Conservation (phyloP, 2,888 invertebrate species). For the Nomada ruficornis region DNA sequence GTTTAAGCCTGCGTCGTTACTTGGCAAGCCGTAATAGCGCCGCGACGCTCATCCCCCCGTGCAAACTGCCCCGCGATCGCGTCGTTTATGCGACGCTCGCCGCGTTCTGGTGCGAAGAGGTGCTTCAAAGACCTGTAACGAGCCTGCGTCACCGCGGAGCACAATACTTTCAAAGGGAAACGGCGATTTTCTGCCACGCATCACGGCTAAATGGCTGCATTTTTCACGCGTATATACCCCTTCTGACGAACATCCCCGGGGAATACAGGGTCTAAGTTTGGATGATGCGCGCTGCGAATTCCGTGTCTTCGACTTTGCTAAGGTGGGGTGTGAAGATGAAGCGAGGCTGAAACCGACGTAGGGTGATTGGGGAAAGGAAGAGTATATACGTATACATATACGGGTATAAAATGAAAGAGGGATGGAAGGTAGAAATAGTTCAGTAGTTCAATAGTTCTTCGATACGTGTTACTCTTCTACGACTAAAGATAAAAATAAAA, state of each 20-base stretch:
- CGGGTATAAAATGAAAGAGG: no score
- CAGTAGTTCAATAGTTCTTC: no score
- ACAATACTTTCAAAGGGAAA: conserved; percentile 43
- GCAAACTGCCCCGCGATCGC: conserved; percentile 74
- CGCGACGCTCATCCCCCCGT: conserved; percentile 76
- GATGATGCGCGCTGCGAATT: not conserved
- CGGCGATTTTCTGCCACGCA: conserved; percentile 17
- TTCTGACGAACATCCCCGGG: not conserved
- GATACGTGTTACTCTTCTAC: no score
- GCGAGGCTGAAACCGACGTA: not conserved
- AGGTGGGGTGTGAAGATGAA: no score
- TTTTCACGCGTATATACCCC: conserved; percentile 8
- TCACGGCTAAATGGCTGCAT: conserved; percentile 16
- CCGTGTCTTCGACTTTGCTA: not conserved
- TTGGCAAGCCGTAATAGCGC: conserved; percentile 74
- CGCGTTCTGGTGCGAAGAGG: conserved; percentile 48
- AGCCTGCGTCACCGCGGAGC: conserved; percentile 38
- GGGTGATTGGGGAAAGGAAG: not conserved
- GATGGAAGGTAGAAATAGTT: no score
- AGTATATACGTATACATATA: no score
- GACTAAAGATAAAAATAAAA: no score
- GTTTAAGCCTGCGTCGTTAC: conserved; percentile 79
- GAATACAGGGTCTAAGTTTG: not conserved
- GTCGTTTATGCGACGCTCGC: conserved; percentile 75
- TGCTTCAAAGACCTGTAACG: conserved; percentile 54